Evolutionary conservation across 2,113 vertebrate species (phyloP).

Genomic region (Rynchops niger): DNA sequence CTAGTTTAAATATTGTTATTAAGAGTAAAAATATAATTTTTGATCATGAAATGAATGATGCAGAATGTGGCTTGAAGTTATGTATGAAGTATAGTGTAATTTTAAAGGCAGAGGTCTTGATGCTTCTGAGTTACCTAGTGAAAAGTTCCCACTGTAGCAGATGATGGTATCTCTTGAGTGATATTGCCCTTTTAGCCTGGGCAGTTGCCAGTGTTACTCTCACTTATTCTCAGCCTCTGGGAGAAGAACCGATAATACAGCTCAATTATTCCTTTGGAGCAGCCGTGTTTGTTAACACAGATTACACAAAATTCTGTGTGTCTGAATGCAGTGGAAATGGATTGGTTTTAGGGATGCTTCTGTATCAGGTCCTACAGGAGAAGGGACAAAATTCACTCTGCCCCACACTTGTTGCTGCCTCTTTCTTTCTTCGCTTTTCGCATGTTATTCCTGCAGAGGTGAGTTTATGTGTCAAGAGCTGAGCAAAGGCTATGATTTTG

Average conservation of each 20-base stretch:
- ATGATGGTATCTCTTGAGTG: background rate
- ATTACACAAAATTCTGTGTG: background rate
- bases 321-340: background rate
- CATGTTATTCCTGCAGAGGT: background rate
- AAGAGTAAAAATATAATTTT: slow-evolving; percentile 36
- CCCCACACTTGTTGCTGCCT: background rate
- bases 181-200: background rate
- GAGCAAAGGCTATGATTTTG: background rate
- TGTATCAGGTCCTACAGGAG: background rate
- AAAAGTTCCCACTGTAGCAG: background rate
- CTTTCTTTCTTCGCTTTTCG: background rate
- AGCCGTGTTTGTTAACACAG: background rate
- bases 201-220: background rate
- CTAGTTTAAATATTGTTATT: slow-evolving; percentile 40
- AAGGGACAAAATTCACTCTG: background rate
- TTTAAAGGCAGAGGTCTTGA: slow-evolving; percentile 2
- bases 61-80: background rate
- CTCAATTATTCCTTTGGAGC: background rate
- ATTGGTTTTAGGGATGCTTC: background rate
- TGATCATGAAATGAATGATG: slow-evolving; percentile 16
- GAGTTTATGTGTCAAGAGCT: background rate
- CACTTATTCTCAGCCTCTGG: background rate
- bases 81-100: background rate
- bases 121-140: background rate
- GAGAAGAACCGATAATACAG: background rate